Base-by-base conservation (phyloP, 37 sponge, comb jelly and placozoan genomes). In the Beroe forskalii region DNA sequence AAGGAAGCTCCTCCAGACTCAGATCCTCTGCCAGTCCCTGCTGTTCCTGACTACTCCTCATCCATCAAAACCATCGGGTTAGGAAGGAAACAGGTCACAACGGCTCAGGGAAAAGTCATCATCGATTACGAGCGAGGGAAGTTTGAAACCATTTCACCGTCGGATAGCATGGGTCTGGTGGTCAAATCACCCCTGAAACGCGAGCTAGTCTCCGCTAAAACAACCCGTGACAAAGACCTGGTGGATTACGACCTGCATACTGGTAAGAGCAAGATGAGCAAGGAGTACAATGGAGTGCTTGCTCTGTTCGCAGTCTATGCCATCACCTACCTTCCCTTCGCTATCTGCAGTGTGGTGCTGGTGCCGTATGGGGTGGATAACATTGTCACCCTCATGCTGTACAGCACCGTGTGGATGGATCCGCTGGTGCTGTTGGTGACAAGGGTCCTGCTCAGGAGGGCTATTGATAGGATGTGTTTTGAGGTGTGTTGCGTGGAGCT, bases 221-320 rank as follows among this genome's bases (percentile, higher is more conserved):
- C 40, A 4, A 22, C 8, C 40, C 28, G n/a, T 2, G 86, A 80
- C 55, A 80, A 80, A 25, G 86, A 80, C 55, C 86, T 80, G 3
- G 86, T 80, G 27, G 86, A 80, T 24, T 80, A 80, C 55, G 86
- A 80, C 22, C 86, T 80, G 6, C 86, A 80, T 38, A 80, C 86
- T 1, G 86, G 86, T 1, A 80, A 80, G 86, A 80, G 86, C 48
- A 80, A 80, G 86, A 80, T 80, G 86, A 80, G 86, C 48, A 80
- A 80, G 55, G 86, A 80, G 55, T 80, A 80, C 30, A 80, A 80
- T 48, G 86, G 86, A 1, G 86, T 80, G 3, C 86, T 80, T 20
- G 86, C 86, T 80, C 86, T 80, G n/a, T 80, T 80, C 55, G 30
- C 86, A 1, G 38, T 80, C n/a, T 80, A 80, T 48, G 86, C 86